phyloP scores from a whole-genome alignment of 2,113 vertebrate species.

The Pterophyllum scalare region DNA sequence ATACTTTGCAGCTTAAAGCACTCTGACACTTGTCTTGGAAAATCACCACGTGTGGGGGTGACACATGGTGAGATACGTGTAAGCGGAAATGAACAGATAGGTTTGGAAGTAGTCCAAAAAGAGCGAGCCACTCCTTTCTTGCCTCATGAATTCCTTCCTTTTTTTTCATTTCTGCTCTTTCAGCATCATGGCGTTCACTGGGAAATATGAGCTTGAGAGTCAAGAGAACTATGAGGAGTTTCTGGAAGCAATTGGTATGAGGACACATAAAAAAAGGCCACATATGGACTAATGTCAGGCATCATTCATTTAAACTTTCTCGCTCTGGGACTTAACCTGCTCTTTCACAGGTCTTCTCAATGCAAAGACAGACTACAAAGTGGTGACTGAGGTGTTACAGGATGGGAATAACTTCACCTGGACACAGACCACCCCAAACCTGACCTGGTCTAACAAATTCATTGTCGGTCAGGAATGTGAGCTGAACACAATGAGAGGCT shows the following conservation, averaged over 20 bases:
- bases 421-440: slow-evolving; percentile 82
- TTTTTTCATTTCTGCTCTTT: slow-evolving; percentile 5
- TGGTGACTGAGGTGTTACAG: slow-evolving; percentile 86
- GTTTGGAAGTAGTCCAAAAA: not conserved
- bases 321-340: not conserved
- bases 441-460: slow-evolving; percentile 83
- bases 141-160: slow-evolving; percentile 15
- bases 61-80: not conserved
- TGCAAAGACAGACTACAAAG: slow-evolving; percentile 86
- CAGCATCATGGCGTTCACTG: slow-evolving; percentile 82
- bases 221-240: slow-evolving; percentile 88
- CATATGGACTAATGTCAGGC: not conserved
- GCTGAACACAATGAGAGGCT: slow-evolving; percentile 82
- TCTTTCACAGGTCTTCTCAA: slow-evolving; percentile 76
- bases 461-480: slow-evolving; percentile 85
- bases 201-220: slow-evolving; percentile 85
- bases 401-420: slow-evolving; percentile 87
- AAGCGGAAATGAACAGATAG: slow-evolving; percentile 1
- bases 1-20: not conserved
- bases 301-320: not conserved
- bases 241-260: slow-evolving; percentile 79
- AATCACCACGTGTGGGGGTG: not conserved
- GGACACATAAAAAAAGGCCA: not conserved
- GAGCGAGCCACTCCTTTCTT: slow-evolving; percentile 55
- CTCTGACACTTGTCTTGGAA: not conserved